These are phyloP conservation scores for Gymnogyps californianus DNA, from an alignment of 2,113 vertebrate species.

Conservation along the genomic window DNA sequence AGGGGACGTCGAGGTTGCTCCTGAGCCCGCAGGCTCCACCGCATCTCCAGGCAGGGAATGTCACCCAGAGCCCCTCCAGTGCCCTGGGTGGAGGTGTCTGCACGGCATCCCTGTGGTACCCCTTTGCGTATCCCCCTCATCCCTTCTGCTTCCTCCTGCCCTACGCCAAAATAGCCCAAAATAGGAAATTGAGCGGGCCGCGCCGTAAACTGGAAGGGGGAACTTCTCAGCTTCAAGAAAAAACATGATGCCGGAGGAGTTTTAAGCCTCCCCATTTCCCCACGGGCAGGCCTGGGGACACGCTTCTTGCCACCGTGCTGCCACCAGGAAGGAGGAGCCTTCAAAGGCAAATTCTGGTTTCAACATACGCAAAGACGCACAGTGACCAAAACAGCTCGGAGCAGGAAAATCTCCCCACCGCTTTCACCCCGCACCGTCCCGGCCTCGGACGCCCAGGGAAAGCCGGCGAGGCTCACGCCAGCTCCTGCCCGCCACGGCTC, in stretches of 20 bases:
- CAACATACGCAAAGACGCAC: background rate
- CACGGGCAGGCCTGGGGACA: background rate
- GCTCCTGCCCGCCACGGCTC: background rate
- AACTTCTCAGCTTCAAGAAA: background rate
- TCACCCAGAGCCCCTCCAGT: background rate
- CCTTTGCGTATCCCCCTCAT: background rate
- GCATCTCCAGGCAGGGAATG: background rate
- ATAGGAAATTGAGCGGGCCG: background rate
- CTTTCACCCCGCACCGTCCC: background rate
- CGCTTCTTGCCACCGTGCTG: background rate
- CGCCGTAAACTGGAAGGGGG: background rate
- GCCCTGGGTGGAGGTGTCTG: background rate
- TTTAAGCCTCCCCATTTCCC: background rate
- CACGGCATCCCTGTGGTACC: fast-evolving
- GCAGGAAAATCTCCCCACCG: background rate
- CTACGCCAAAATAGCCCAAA: background rate
- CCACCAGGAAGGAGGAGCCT: background rate
- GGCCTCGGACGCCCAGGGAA: fast-evolving
- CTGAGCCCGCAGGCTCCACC: background rate
- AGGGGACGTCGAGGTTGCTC: fast-evolving
- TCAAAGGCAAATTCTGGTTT: background rate
- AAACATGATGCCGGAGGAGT: fast-evolving
- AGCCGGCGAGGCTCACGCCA: fast-evolving
- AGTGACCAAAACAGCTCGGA: background rate
- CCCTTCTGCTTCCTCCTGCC: conserved; percentile 6